These are phyloP conservation scores for Leguminivora glycinivorella DNA, from an alignment of 1,140 invertebrate species.

Conservation along the genomic window DNA sequence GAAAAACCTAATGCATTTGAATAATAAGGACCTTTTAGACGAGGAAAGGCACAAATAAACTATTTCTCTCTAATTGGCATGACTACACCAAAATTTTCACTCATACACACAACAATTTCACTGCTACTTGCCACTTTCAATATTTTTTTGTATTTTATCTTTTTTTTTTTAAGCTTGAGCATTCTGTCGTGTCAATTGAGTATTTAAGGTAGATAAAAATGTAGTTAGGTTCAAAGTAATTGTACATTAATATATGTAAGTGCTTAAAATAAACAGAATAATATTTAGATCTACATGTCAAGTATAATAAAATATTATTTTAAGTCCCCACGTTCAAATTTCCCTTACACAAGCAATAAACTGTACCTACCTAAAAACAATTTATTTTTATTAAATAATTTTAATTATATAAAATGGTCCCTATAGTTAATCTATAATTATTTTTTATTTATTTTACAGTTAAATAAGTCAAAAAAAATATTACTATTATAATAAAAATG, in stretches of 20 bases:
- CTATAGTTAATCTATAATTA: not conserved
- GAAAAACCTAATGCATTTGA: no score
- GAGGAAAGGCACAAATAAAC: no score
- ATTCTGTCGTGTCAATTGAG: slow-evolving; percentile 20
- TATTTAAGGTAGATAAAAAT: slow-evolving; percentile 16
- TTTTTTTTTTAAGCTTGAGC: slow-evolving; percentile 30
- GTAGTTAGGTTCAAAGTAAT: slow-evolving; percentile 20
- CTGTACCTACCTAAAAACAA: no score
- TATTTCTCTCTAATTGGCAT: slow-evolving; percentile 39
- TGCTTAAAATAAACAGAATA: not conserved
- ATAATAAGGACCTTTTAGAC: no score
- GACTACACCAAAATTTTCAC: slow-evolving; percentile 30
- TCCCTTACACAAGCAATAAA: no score
- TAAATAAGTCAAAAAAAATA: not conserved
- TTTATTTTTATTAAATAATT: no score
- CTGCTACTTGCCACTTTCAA: slow-evolving; percentile 31
- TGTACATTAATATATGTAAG: slow-evolving; percentile 1
- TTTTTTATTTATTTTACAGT: not conserved
- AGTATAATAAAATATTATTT: not conserved
- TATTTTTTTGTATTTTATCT: slow-evolving; percentile 19
- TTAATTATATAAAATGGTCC: no score
- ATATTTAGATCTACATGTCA: not conserved
- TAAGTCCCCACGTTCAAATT: not conserved
- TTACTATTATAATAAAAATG: not conserved
- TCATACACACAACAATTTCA: slow-evolving; percentile 30